Conservation (phyloP, 30 jellyfish, hydroid and myxozoan species). For the Chironex yamaguchii region DNA sequence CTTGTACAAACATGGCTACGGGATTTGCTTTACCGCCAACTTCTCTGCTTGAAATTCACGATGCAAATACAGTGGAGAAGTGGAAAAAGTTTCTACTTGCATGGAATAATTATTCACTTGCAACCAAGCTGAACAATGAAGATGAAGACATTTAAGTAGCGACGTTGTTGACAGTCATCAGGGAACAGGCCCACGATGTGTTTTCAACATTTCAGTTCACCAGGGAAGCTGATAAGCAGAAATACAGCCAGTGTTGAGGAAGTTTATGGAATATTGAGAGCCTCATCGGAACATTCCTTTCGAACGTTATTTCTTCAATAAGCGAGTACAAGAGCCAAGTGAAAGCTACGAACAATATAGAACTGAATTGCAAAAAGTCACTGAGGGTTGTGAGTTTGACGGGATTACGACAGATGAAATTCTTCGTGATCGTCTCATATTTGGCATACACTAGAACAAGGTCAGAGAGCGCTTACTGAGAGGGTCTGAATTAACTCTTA, state of each 20-base stretch:
- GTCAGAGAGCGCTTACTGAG: conserved; percentile 29
- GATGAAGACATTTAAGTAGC: conserved; percentile 32
- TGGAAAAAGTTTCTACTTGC: no score
- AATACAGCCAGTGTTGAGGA: conserved; percentile 20
- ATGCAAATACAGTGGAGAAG: no score
- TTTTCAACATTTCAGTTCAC: conserved; percentile 25
- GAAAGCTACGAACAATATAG: conserved; percentile 16
- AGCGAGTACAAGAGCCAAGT: conserved; percentile 22
- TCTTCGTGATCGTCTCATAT: conserved; percentile 24
- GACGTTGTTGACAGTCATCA: conserved; percentile 4
- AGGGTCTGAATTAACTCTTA: conserved; percentile 26
- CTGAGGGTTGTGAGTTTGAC: conserved; percentile 18
- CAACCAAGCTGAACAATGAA: conserved; percentile 15
- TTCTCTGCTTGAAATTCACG: no score
- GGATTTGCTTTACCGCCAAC: no score
- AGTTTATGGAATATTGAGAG: conserved; percentile 26
- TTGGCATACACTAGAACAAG: conserved; percentile 12
- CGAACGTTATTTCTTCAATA: conserved; percentile 9
- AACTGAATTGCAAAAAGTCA: conserved; percentile 6
- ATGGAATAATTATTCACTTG: conserved; percentile 21
- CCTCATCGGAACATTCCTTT: conserved; percentile 34
- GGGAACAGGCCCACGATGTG: conserved; percentile 44
- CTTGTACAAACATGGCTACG: no score
- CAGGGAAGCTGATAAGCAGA: conserved; percentile 29
- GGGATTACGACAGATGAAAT: conserved; percentile 7